Conservation (phyloP, 2,113 vertebrate species). For the Pipra filicauda region DNA sequence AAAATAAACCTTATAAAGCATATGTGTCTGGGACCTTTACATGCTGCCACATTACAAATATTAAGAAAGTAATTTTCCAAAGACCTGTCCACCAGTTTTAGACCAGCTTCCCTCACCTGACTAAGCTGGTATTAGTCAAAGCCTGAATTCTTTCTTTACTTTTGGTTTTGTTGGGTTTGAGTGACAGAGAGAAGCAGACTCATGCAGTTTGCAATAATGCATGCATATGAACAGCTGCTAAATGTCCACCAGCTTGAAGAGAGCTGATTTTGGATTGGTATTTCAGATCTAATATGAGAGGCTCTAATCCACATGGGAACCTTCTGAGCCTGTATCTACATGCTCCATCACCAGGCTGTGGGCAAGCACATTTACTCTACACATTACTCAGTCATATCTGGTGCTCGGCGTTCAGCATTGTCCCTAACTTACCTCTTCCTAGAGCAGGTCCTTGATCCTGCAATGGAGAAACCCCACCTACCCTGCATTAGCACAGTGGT, state of each 20-base stretch:
- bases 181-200: fast-evolving
- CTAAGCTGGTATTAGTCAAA: background rate
- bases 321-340: background rate
- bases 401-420: background rate
- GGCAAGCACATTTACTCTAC: background rate
- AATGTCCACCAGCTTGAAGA: background rate
- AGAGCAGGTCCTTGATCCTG: background rate
- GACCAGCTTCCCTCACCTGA: background rate
- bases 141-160: background rate
- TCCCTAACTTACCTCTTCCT: background rate
- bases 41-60: background rate
- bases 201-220: fast-evolving
- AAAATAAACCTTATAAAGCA: background rate
- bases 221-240: background rate
- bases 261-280: background rate
- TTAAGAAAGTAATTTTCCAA: background rate
- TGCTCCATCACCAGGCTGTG: background rate
- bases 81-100: background rate
- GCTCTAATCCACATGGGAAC: background rate
- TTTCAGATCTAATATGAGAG: background rate
- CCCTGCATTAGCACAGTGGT: background rate
- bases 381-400: fast-evolving
- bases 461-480: background rate
- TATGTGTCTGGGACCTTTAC: background rate
- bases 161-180: background rate